Evolutionary conservation across 2,797 vertebrate genomes (phyloP).

Genomic region (Darevskia mixta): DNA sequence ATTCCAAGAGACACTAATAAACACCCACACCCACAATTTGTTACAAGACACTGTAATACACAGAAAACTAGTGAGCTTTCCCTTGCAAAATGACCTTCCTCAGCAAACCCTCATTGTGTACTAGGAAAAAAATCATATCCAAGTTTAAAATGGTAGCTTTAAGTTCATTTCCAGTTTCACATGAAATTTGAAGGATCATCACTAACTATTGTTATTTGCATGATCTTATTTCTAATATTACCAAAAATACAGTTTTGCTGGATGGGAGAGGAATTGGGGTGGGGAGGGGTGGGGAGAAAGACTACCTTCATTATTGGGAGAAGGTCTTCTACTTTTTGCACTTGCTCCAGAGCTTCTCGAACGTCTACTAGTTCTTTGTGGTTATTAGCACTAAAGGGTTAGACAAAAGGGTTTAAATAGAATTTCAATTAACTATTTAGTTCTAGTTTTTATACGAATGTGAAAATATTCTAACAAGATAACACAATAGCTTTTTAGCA

Average conservation of each 20-base stretch:
- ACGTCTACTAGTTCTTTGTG: slow-evolving; percentile 92
- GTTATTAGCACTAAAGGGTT: slow-evolving; percentile 88
- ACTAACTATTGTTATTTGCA: neutral
- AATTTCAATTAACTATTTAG: neutral
- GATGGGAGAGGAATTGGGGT: too few relatives aligned
- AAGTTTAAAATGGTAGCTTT: neutral
- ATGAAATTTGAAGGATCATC: neutral
- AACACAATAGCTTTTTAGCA: neutral
- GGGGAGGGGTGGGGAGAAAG: neutral
- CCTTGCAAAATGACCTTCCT: neutral
- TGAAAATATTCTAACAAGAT: neutral
- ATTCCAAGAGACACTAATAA: neutral
- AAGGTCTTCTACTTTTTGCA: slow-evolving; percentile 95
- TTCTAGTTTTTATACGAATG: neutral
- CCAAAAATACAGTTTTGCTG: neutral
- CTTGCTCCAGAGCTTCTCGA: slow-evolving; percentile 93
- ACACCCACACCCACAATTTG: neutral
- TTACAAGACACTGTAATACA: neutral
- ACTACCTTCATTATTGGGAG: slow-evolving; percentile 98
- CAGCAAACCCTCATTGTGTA: neutral
- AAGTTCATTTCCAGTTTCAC: neutral
- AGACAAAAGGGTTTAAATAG: slow-evolving; percentile 12
- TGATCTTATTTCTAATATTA: neutral
- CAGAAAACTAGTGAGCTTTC: neutral
- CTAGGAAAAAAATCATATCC: neutral